phyloP scores from a whole-genome alignment of 2,888 invertebrate genomes.

The Megamerina dolium region DNA sequence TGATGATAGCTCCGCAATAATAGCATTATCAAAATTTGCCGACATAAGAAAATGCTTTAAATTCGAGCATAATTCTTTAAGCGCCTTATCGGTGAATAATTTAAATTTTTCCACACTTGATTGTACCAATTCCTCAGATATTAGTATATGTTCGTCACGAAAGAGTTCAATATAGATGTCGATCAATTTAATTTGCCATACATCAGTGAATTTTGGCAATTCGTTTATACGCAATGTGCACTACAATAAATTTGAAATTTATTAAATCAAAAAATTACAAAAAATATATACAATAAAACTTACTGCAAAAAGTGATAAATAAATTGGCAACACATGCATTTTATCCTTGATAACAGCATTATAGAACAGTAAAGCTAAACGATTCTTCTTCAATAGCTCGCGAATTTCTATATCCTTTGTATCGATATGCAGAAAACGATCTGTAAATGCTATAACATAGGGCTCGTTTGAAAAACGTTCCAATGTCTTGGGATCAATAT shows the following conservation, averaged over 20 bases:
- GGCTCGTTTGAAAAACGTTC: conserved; percentile 70
- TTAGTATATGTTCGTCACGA: conserved; percentile 31
- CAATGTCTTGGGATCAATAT: conserved; percentile 58
- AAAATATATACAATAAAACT: conserved; percentile 20
- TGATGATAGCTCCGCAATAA: conserved; percentile 28
- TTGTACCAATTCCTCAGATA: conserved; percentile 43
- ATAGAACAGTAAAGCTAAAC: conserved; percentile 64
- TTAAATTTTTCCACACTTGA: conserved; percentile 39
- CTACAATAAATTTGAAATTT: conserved; percentile 17
- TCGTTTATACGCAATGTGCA: conserved; percentile 29
- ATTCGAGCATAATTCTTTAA: conserved; percentile 24
- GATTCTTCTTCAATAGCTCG: conserved; percentile 52
- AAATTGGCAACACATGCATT: conserved; percentile 66
- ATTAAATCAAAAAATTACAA: neutral
- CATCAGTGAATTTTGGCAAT: conserved; percentile 44
- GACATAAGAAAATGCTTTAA: conserved; percentile 39
- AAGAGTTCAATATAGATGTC: conserved; percentile 51
- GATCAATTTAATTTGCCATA: conserved; percentile 72
- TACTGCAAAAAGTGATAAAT: conserved; percentile 65
- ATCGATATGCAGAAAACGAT: conserved; percentile 56
- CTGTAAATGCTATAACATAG: conserved; percentile 63
- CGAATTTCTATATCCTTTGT: conserved; percentile 33
- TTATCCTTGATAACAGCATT: conserved; percentile 78
- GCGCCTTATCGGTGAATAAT: conserved; percentile 32
- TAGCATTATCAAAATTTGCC: conserved; percentile 28